phyloP scores from a whole-genome alignment of 2,797 vertebrate genomes.

The Menidia menidia region DNA sequence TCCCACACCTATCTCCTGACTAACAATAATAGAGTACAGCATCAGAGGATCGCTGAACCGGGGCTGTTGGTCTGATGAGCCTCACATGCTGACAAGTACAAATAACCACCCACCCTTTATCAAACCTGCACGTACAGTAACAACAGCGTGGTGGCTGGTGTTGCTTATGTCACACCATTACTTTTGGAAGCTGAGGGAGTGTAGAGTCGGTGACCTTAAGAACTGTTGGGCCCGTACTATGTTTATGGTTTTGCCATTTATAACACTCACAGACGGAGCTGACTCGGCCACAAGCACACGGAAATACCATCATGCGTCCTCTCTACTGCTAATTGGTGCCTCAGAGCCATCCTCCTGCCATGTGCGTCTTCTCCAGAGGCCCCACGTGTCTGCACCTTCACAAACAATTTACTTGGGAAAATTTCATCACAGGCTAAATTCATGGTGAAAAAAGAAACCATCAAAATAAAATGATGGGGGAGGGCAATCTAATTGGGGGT shows the following conservation, averaged over 20 bases:
- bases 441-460: slow-evolving; percentile 5
- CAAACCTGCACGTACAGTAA: slow-evolving; percentile 33
- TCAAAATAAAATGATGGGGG: slow-evolving; percentile 1
- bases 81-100: slow-evolving; percentile 54
- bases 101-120: slow-evolving; percentile 54
- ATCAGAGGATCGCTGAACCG: slow-evolving; percentile 25
- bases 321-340: slow-evolving; percentile 82
- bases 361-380: slow-evolving; percentile 25
- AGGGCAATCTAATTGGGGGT: not conserved
- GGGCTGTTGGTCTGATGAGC: slow-evolving; percentile 53
- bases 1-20: slow-evolving; percentile 63
- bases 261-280: slow-evolving; percentile 76
- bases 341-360: slow-evolving; percentile 77
- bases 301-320: slow-evolving; percentile 83
- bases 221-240: slow-evolving; percentile 76
- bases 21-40: slow-evolving; percentile 45
- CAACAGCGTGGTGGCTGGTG: slow-evolving; percentile 51
- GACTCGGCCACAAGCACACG: slow-evolving; percentile 80
- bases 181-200: slow-evolving; percentile 64
- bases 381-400: slow-evolving; percentile 1
- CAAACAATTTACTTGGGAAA: slow-evolving; percentile 18
- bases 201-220: slow-evolving; percentile 74
- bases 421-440: slow-evolving; percentile 4
- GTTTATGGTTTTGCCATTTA: slow-evolving; percentile 85
- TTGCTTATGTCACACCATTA: slow-evolving; percentile 75